phyloP scores from a whole-genome alignment of 2,113 vertebrate genomes.

The Meriones unguiculatus region DNA sequence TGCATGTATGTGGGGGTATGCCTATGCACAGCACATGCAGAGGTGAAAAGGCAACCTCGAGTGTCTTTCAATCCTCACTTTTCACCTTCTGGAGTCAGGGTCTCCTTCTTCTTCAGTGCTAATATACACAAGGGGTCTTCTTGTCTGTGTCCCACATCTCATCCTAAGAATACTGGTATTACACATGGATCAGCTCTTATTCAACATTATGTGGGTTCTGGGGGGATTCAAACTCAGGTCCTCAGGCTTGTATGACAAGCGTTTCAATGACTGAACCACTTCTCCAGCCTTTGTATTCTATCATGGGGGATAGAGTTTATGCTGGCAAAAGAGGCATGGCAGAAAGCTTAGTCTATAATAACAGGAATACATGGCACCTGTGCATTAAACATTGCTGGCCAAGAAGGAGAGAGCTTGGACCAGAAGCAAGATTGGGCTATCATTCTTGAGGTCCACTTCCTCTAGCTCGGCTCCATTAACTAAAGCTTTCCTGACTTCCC shows the following conservation, averaged over 20 bases:
- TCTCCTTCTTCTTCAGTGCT: neutral
- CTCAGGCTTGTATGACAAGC: neutral
- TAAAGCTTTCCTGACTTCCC: neutral
- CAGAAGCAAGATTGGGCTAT: neutral
- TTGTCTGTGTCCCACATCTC: too few species aligned
- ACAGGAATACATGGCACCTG: neutral
- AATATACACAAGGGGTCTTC: too few species aligned
- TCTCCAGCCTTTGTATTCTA: too few species aligned
- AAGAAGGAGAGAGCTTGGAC: neutral
- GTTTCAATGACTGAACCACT: neutral
- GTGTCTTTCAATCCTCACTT: neutral
- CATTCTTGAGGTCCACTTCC: too few species aligned
- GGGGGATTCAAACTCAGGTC: neutral
- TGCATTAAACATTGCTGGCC: neutral
- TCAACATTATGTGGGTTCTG: neutral
- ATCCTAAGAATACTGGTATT: neutral
- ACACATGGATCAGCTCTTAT: too few species aligned
- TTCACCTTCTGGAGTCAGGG: neutral
- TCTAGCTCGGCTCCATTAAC: neutral
- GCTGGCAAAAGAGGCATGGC: neutral
- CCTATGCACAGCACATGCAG: neutral
- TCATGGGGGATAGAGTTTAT: neutral
- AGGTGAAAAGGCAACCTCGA: neutral
- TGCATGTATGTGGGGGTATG: neutral
- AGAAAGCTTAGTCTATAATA: neutral